Evolutionary conservation across 2,888 invertebrate species (phyloP).

Genomic region (Drosophila falleni): DNA sequence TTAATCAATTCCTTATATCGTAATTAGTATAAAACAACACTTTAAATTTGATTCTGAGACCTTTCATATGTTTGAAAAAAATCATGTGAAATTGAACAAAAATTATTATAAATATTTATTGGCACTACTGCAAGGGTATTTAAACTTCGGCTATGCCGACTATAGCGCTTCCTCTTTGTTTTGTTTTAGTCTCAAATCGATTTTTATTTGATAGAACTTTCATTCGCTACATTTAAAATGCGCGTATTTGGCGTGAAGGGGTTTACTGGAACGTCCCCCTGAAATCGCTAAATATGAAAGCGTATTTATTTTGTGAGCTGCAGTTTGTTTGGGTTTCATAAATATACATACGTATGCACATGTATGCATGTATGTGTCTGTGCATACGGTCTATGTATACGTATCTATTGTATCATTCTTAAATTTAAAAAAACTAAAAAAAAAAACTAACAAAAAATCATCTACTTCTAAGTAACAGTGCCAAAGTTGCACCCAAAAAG

Average conservation of each 20-base stretch:
- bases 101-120: no score
- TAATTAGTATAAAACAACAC: no score
- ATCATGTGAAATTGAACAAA: no score
- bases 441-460: constrained; percentile 32
- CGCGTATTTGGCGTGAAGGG: constrained; percentile 16
- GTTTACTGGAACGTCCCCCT: background rate
- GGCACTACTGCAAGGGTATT: constrained; percentile 37
- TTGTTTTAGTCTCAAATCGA: background rate
- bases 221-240: constrained; percentile 41
- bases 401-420: constrained; percentile 57
- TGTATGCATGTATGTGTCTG: constrained; percentile 13
- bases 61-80: no score
- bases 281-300: background rate
- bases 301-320: constrained; percentile 57
- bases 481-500: constrained; percentile 53
- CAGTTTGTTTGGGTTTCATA: constrained; percentile 76
- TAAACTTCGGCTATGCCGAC: constrained; percentile 22
- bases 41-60: no score
- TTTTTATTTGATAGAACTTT: constrained; percentile 21
- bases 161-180: constrained; percentile 6
- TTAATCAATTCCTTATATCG: no score
- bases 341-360: constrained; percentile 26
- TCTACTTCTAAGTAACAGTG: constrained; percentile 61
- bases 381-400: constrained; percentile 21
- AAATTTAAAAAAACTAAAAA: constrained; percentile 6